Base-by-base conservation (phyloP, 2,113 vertebrate species). In the Callithrix jacchus region DNA sequence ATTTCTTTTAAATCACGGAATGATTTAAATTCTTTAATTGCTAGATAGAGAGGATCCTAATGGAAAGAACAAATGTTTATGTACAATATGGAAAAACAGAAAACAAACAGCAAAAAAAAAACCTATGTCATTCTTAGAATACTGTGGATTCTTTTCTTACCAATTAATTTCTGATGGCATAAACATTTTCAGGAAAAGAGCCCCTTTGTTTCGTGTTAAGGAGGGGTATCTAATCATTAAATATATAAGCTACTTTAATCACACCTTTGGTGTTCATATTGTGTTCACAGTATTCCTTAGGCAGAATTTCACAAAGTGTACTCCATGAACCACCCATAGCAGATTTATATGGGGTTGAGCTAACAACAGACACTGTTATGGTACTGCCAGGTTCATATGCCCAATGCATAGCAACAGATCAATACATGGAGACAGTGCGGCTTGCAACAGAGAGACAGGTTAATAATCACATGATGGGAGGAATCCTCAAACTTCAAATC, bases 61-160 rank as follows among this genome's bases (percentile, higher is more conserved):
- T n/a, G 85, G 42, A 77, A 87, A 71, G 61, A 61, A 2, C 61
- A 18, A 16, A 47, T 13, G 11, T 9, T 32, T 23, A 47, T 27
- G 30, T 6, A 87, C 21, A 23, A 71, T 16, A 3, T 68, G 79
- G 47, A 37, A 54, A 91, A 71, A 30, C 61, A 64, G 58, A 61
- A 30, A 64, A 30, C 5, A 64, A 73, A 27, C 18, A 68, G 7
- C 2, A 0, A 13, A 35, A 0, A 14, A 68, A 68, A 35, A 35
- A 14, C 61, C 23, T 40, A 3, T 1, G 0, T 20, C 20, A 13
- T 52, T 76, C 56, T 42, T 23, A 70, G 18, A 18, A 27, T 66
- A 20, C 32, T 2, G 3, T 8, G 9, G 37, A 52, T 68, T 73
- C 8, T 42, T 49, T 92, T 68, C 5, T 90, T 35, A 17, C 61